These are phyloP conservation scores for Caenorhabditis remanei DNA, from an alignment of 1,140 invertebrate genomes.

Conservation along the genomic window DNA sequence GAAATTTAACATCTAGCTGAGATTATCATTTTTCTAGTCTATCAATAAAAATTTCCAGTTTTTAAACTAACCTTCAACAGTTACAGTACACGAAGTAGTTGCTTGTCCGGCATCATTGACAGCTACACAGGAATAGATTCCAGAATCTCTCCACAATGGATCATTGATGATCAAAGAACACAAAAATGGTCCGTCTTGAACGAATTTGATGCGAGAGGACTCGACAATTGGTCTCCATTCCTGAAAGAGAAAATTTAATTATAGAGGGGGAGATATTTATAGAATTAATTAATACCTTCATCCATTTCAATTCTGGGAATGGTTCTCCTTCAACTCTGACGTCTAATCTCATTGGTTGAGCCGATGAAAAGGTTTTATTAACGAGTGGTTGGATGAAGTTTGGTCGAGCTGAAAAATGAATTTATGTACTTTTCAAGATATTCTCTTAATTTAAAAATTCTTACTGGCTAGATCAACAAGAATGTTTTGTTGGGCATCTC, in stretches of 20 bases:
- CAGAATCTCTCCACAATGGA: conserved; percentile 89
- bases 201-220: conserved; percentile 87
- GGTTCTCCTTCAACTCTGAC: conserved; percentile 91
- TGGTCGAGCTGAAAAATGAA: conserved; percentile 84
- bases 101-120: conserved; percentile 91
- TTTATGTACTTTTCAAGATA: neutral
- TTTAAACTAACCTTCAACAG: conserved; percentile 87
- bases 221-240: conserved; percentile 91
- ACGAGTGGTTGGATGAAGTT: conserved; percentile 87
- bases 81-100: conserved; percentile 89
- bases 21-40: too few species aligned
- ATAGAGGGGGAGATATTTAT: neutral
- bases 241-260: conserved; percentile 58
- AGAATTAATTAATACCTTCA: conserved; percentile 81
- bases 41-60: too few species aligned
- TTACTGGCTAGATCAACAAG: conserved; percentile 76
- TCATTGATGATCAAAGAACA: conserved; percentile 88
- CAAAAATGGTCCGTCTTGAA: conserved; percentile 87
- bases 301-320: conserved; percentile 94
- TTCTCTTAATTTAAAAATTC: conserved; percentile 45
- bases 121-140: conserved; percentile 92
- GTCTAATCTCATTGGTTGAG: conserved; percentile 85
- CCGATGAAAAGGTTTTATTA: conserved; percentile 83
- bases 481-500: conserved; percentile 77
- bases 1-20: too few species aligned